phyloP scores from a whole-genome alignment of 2,797 vertebrate genomes.

The Vireo griseus region DNA sequence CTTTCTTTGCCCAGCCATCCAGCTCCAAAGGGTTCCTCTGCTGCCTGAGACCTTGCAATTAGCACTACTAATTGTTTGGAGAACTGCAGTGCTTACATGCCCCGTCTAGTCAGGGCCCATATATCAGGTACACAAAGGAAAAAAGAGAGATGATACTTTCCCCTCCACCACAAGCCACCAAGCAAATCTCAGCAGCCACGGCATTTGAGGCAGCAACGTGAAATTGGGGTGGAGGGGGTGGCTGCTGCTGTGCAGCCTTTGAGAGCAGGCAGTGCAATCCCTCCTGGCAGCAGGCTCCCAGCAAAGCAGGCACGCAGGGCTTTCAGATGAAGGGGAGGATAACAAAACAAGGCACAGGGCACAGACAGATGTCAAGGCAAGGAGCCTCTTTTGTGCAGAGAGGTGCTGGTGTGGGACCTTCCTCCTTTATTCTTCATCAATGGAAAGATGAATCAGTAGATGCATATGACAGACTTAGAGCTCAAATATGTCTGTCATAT shows the following conservation, averaged over 20 bases:
- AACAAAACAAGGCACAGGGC: background rate
- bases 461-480: background rate
- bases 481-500: background rate
- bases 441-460: background rate
- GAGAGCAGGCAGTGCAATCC: background rate
- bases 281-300: background rate
- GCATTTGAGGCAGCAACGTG: background rate
- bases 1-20: background rate
- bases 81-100: background rate
- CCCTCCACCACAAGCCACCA: background rate
- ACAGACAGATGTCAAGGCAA: background rate
- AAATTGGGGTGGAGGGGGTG: background rate
- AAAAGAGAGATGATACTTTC: background rate
- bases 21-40: background rate
- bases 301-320: background rate
- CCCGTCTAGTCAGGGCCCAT: background rate
- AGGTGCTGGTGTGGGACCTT: background rate
- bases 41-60: background rate
- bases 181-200: background rate
- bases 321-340: background rate
- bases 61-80: background rate
- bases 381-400: background rate
- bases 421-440: conserved; percentile 18
- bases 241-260: background rate
- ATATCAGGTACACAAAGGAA: background rate